A percentile compares a stretch with the other conserved stretches of the same genome.
Conservation (phyloP, 2,113 vertebrate species). For the Anseranas semipalmata region DNA sequence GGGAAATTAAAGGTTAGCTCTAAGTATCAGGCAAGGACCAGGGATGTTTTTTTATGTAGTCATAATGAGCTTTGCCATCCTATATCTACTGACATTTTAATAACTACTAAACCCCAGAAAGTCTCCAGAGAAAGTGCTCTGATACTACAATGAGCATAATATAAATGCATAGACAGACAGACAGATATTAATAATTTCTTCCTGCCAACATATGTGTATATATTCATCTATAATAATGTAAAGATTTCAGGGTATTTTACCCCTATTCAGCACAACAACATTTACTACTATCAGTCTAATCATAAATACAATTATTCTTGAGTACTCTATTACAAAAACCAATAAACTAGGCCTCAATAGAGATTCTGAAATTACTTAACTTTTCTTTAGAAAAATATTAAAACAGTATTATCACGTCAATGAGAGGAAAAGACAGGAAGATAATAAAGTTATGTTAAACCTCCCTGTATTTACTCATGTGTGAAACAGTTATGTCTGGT, state of each 20-base stretch:
- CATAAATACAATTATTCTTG: slow-evolving; percentile 83
- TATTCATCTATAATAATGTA: slow-evolving; percentile 54
- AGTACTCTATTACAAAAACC: slow-evolving; percentile 83
- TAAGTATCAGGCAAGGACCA: not conserved
- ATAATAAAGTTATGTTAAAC: slow-evolving; percentile 89
- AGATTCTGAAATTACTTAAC: slow-evolving; percentile 84
- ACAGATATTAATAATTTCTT: slow-evolving; percentile 68
- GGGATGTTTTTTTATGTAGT: not conserved
- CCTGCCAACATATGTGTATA: slow-evolving; percentile 27
- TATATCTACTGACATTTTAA: slow-evolving; percentile 58
- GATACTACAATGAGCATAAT: slow-evolving; percentile 54
- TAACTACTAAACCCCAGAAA: slow-evolving; percentile 61
- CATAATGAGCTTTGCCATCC: slow-evolving; percentile 54
- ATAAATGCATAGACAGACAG: slow-evolving; percentile 69
- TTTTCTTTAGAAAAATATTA: slow-evolving; percentile 86
- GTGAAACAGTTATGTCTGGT: slow-evolving; percentile 88
- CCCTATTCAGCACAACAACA: slow-evolving; percentile 68
- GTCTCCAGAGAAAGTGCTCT: slow-evolving; percentile 43
- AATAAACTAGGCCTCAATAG: slow-evolving; percentile 81
- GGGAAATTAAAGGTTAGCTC: slow-evolving; percentile 19
- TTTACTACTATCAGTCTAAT: slow-evolving; percentile 77
- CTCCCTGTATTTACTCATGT: slow-evolving; percentile 86
- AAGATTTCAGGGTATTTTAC: slow-evolving; percentile 70
- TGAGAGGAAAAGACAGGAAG: slow-evolving; percentile 84
- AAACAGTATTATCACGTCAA: slow-evolving; percentile 87